A percentile compares a stretch with the other conserved stretches of the same genome.
phyloP scores from a whole-genome alignment of 2,888 invertebrate species.

The Perdita meconis region DNA sequence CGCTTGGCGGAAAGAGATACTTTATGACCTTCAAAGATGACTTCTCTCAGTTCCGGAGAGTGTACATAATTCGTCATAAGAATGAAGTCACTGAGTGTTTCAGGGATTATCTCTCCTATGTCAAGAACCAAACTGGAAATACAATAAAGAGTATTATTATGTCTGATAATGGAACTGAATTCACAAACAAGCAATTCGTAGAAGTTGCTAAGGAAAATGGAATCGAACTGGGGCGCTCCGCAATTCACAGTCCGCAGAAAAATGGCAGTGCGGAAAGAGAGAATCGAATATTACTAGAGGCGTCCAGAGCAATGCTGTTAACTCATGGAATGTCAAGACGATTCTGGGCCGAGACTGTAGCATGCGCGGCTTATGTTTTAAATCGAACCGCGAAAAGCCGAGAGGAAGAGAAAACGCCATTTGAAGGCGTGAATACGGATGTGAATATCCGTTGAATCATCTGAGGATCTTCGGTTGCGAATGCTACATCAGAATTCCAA shows the following conservation, averaged over 20 bases:
- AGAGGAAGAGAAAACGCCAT: slow-evolving; percentile 13
- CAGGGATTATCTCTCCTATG: slow-evolving; percentile 25
- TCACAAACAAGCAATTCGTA: slow-evolving; percentile 22
- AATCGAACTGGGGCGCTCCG: slow-evolving; percentile 24
- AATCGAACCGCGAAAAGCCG: slow-evolving; percentile 7
- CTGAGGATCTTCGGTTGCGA: slow-evolving; percentile 1
- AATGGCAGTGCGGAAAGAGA: slow-evolving; percentile 39
- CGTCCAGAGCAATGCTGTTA: slow-evolving; percentile 39
- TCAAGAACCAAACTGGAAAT: slow-evolving; percentile 34
- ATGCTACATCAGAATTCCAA: neutral
- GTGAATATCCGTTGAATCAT: neutral
- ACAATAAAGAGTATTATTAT: slow-evolving; percentile 31
- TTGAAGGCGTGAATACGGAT: neutral
- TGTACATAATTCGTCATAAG: slow-evolving; percentile 37
- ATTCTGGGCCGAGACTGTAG: slow-evolving; percentile 44
- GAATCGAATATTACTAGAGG: slow-evolving; percentile 34
- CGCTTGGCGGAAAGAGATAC: slow-evolving; percentile 26
- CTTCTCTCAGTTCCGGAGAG: slow-evolving; percentile 33
- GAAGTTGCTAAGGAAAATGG: slow-evolving; percentile 33
- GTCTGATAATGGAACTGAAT: slow-evolving; percentile 47
- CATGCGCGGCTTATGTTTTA: slow-evolving; percentile 35
- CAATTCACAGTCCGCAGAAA: slow-evolving; percentile 32
- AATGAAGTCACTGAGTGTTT: slow-evolving; percentile 41
- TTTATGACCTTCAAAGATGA: slow-evolving; percentile 52
- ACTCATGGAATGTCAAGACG: slow-evolving; percentile 38